A percentile compares a stretch with the other conserved stretches of the same genome.
Conservation (phyloP, 30 jellyfish, hydroid and myxozoan genomes). For the Aurelia sp. region DNA sequence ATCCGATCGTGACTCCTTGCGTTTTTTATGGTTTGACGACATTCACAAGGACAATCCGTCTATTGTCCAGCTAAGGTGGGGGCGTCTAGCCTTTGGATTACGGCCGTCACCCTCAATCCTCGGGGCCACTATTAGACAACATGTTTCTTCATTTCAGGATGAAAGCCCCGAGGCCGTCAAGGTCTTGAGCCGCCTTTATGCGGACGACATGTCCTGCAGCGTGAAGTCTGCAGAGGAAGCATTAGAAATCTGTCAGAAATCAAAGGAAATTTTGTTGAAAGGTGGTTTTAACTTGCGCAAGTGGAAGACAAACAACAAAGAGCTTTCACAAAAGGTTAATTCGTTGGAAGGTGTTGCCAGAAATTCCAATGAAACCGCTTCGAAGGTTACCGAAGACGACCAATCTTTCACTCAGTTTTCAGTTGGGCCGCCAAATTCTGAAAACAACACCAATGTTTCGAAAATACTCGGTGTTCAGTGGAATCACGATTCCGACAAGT, state of each 20-base stretch:
- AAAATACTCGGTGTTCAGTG: constrained; percentile 65
- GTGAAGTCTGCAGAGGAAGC: too few relatives aligned
- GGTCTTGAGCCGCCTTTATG: constrained; percentile 44
- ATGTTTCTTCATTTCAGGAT: constrained; percentile 14
- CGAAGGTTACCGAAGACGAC: constrained; percentile 53
- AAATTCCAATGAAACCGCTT: too few relatives aligned
- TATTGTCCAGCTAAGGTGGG: constrained; percentile 19
- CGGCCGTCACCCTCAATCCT: constrained; percentile 26
- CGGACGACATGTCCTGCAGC: constrained; percentile 20
- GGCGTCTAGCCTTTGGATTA: constrained; percentile 47
- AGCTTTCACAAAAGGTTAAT: constrained; percentile 1
- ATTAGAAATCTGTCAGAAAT: too few relatives aligned
- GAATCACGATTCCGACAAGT: constrained; percentile 46
- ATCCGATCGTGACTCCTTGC: constrained; percentile 31
- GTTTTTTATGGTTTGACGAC: constrained; percentile 60
- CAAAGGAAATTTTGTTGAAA: background rate
- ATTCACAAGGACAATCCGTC: constrained; percentile 6
- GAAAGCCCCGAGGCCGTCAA: constrained; percentile 32
- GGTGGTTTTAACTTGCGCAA: constrained; percentile 71
- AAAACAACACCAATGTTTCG: constrained; percentile 1
- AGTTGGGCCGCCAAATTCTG: constrained; percentile 11
- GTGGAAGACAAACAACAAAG: constrained; percentile 62
- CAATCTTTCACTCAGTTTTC: constrained; percentile 50
- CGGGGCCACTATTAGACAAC: constrained; percentile 51
- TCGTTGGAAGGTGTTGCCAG: background rate